A percentile compares a stretch with the other conserved stretches of the same genome.
These are phyloP conservation scores for Aleiodes sp. DNA, from an alignment of 1,140 invertebrate genomes.

Conservation along the genomic window DNA sequence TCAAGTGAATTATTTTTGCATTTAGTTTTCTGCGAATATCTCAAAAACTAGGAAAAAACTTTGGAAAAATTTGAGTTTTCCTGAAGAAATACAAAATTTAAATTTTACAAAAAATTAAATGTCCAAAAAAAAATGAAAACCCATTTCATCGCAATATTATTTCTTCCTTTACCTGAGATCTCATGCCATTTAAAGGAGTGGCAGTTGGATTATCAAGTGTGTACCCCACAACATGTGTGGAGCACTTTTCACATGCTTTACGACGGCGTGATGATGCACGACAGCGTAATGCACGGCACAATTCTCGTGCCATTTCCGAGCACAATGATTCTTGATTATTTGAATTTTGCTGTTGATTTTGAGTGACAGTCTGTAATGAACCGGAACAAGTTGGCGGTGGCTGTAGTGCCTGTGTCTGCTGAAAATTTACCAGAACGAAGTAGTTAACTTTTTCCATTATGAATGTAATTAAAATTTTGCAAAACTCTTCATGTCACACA, in stretches of 20 bases:
- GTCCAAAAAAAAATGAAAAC: not conserved
- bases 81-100: not conserved
- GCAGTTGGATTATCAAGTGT: constrained; percentile 60
- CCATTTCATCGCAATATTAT: not conserved
- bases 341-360: constrained; percentile 52
- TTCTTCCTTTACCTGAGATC: constrained; percentile 58
- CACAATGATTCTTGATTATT: constrained; percentile 78
- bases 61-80: not conserved
- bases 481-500: too few relatives aligned
- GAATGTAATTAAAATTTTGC: not conserved
- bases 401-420: constrained; percentile 42
- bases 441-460: too few relatives aligned
- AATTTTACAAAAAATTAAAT: not conserved
- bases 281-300: constrained; percentile 81
- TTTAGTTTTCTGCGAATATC: too few relatives aligned
- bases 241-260: constrained; percentile 75
- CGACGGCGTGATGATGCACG: constrained; percentile 73
- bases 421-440: not conserved
- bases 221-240: constrained; percentile 66
- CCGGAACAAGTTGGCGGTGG: constrained; percentile 53
- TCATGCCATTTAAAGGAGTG: constrained; percentile 60
- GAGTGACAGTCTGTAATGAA: constrained; percentile 60
- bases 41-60: too few relatives aligned
- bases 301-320: constrained; percentile 82
- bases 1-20: too few relatives aligned